Base-by-base conservation (phyloP, 2,113 vertebrate genomes). In the Fulica atra region DNA sequence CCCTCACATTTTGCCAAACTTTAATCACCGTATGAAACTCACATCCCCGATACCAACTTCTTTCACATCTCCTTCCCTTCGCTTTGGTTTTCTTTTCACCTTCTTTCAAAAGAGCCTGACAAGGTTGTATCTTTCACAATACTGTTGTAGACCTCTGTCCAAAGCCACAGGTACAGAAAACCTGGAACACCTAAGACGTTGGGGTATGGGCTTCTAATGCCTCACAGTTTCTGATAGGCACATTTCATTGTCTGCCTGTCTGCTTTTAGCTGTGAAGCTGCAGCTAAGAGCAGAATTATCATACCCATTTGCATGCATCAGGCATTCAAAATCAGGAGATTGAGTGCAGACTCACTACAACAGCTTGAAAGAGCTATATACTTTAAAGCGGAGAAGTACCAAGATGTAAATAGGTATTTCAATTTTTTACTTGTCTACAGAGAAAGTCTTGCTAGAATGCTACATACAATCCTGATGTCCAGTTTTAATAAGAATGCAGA, bases 111-210 rank as follows among this genome's bases (percentile, higher is more conserved):
- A 70, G 31, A 38, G 26, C 50, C 72, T 51, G 31, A 12, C 57
- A 86, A 69, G 54, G 23, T 0, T 20, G 3, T 17, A 7, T 26
- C 24, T 46, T 68, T 18, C 1, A 0, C 24, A 81, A 65, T 8
- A 16, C 51, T 38, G 5, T 5, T 46, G 19, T 17, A 77, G 54
- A 73, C 16, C 57, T 54, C n/a, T 28, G 46, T 86, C 65, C 31
- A 86, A 74, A 88, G 13, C 12, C 35, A 65, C 3, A 65, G 70
- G 21, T 2, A 46, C 1, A 42, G 15, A 9, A 86, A 53, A 50
- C 28, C 63, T 50, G 64, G 54, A 63, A 83, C 3, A 9, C 16
- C 36, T 70, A 59, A 42, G 50, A 56, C n/a, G 10, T 7, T 23
- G 17, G 42, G 42, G 31, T 21, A 54, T 1, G 6, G 5, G 31